Percentiles rank a stretch among this genome's conserved stretches.
These are phyloP conservation scores for Phortica magna DNA, from an alignment of 2,888 invertebrate genomes.

Conservation along the genomic window DNA sequence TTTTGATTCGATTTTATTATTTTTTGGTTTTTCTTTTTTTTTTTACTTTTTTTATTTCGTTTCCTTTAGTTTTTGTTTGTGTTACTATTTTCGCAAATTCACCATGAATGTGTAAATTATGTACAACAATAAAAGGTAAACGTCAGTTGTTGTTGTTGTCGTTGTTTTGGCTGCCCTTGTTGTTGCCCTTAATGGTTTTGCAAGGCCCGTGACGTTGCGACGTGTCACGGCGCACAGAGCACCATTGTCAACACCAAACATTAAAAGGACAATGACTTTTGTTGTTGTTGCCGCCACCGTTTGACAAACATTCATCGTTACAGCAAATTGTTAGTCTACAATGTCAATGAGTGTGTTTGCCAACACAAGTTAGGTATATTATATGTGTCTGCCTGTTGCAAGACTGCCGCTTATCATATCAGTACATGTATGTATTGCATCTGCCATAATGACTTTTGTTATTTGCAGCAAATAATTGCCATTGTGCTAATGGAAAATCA, in stretches of 20 bases:
- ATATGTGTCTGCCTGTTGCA: conserved; percentile 10
- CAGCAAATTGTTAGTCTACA: not conserved
- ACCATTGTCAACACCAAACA: conserved; percentile 22
- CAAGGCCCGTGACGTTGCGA: not conserved
- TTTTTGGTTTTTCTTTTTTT: not conserved
- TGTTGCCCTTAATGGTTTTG: conserved; percentile 12
- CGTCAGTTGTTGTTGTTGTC: not conserved
- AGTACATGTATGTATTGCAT: not conserved
- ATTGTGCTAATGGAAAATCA: conserved; percentile 25
- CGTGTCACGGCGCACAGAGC: no score
- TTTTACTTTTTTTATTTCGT: not conserved
- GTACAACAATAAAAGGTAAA: not conserved
- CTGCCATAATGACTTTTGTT: not conserved
- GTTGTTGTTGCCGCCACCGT: conserved; percentile 13
- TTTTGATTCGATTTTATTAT: conserved; percentile 7
- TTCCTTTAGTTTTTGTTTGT: no score
- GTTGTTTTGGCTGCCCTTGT: not conserved
- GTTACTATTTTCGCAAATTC: conserved; percentile 13
- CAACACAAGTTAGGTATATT: not conserved
- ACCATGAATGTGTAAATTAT: conserved; percentile 1
- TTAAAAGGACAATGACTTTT: conserved; percentile 33
- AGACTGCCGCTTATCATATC: not conserved
- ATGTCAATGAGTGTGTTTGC: not conserved
- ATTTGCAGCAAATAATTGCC: conserved; percentile 22
- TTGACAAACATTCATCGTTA: not conserved